Percentiles rank a stretch among this genome's conserved stretches.
Evolutionary conservation across 2,113 vertebrate genomes (phyloP).

Genomic region (Accipiter virgatus): DNA sequence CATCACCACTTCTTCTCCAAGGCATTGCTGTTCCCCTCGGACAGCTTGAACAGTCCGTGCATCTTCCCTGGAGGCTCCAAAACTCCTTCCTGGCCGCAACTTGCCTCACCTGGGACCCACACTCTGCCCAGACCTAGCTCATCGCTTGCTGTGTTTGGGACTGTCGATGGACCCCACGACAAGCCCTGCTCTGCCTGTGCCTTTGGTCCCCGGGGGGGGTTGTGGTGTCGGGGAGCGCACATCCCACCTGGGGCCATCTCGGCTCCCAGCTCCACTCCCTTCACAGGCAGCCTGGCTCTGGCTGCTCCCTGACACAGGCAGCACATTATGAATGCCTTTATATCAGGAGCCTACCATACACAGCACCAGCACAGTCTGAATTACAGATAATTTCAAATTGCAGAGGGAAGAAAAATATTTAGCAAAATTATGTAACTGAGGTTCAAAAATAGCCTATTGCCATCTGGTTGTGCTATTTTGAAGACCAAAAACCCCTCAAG

Average conservation of each 20-base stretch:
- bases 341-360: neutral
- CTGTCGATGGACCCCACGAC: rapidly evolving
- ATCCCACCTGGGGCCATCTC: neutral
- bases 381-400: neutral
- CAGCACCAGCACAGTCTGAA: neutral
- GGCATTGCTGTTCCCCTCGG: neutral
- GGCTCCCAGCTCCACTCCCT: rapidly evolving
- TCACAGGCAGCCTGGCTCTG: neutral
- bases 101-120: neutral
- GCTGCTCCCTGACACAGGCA: neutral
- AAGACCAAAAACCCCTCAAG: conserved; percentile 10
- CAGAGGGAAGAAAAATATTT: conserved; percentile 47
- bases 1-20: neutral
- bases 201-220: neutral
- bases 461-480: conserved; percentile 60
- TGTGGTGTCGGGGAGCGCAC: rapidly evolving
- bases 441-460: conserved; percentile 48
- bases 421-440: conserved; percentile 48
- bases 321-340: neutral
- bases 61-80: neutral
- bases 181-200: rapidly evolving
- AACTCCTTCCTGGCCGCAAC: neutral
- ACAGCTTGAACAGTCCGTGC: rapidly evolving
- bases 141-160: neutral
- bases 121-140: neutral